These are phyloP conservation scores for Sitta europaea DNA, from an alignment of 2,113 vertebrate genomes.

Conservation along the genomic window DNA sequence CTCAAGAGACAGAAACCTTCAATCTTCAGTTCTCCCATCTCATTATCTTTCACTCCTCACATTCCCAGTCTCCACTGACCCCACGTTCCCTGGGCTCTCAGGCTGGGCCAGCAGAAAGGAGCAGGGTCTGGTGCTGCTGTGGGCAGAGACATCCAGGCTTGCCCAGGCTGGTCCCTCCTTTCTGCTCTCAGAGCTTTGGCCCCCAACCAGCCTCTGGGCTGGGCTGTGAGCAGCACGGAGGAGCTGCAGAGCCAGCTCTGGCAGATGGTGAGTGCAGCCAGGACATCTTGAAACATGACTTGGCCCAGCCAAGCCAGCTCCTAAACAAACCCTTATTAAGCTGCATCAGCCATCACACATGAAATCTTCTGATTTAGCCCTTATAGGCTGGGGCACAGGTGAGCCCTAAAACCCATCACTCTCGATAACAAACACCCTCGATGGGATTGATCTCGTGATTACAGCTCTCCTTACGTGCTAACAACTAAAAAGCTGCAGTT, in stretches of 20 bases:
- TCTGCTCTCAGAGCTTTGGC: neutral
- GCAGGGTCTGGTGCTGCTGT: neutral
- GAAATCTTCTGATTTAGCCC: neutral
- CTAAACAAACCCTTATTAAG: neutral
- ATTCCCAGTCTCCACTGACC: neutral
- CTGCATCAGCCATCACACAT: rapidly evolving
- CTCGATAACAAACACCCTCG: neutral
- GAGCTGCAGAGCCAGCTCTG: neutral
- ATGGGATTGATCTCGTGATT: neutral
- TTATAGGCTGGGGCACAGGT: neutral
- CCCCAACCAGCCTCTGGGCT: neutral
- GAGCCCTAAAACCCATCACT: neutral
- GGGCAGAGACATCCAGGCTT: no score
- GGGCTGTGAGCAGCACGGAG: neutral
- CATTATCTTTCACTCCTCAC: neutral
- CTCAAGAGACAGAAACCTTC: neutral
- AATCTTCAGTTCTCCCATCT: neutral
- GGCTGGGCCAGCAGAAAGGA: neutral
- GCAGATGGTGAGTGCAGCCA: neutral
- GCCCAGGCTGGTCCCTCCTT: neutral
- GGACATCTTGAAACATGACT: neutral
- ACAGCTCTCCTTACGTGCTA: neutral
- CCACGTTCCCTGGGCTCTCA: neutral
- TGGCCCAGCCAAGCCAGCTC: neutral
- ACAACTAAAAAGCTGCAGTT: neutral